These are phyloP conservation scores for Pollenia griseotomentosa DNA, from an alignment of 2,888 invertebrate genomes.

Conservation along the genomic window DNA sequence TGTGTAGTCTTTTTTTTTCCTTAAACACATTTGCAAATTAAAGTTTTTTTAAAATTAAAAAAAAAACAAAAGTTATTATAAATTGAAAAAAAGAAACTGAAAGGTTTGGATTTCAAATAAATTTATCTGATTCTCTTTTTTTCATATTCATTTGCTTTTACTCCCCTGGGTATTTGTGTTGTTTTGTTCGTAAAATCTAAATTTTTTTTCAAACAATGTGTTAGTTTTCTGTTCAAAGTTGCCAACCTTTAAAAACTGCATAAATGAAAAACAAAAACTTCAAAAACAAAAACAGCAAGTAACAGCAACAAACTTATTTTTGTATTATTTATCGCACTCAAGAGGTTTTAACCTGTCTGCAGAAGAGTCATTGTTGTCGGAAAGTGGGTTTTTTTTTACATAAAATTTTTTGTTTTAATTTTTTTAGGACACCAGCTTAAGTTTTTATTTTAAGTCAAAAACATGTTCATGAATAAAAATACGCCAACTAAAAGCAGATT, in stretches of 20 bases:
- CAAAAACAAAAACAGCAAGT: not conserved
- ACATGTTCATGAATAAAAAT: not conserved
- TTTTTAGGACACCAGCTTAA: not conserved
- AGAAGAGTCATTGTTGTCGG: constrained; percentile 44
- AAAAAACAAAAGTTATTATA: constrained; percentile 1
- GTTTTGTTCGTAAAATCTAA: constrained; percentile 27
- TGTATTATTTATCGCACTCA: constrained; percentile 63
- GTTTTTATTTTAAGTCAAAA: not conserved
- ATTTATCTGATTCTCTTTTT: constrained; percentile 2
- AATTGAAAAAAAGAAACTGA: not conserved
- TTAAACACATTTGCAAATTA: constrained; percentile 1
- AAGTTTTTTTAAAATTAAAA: not conserved
- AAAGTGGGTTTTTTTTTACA: not conserved
- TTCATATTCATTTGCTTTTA: not conserved
- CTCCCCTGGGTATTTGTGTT: constrained; percentile 24
- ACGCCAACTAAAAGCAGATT: not conserved
- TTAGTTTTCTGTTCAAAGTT: not conserved
- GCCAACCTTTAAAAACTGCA: constrained; percentile 26
- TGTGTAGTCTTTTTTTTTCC: not conserved
- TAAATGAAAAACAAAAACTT: not conserved
- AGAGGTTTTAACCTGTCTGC: constrained; percentile 66
- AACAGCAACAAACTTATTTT: constrained; percentile 45
- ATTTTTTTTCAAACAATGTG: constrained; percentile 28
- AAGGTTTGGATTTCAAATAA: not conserved
- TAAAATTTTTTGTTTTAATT: not conserved